A percentile compares a stretch with the other conserved stretches of the same genome.
Evolutionary conservation across 2,113 vertebrate species (phyloP).

Genomic region (Sorex fumeus): DNA sequence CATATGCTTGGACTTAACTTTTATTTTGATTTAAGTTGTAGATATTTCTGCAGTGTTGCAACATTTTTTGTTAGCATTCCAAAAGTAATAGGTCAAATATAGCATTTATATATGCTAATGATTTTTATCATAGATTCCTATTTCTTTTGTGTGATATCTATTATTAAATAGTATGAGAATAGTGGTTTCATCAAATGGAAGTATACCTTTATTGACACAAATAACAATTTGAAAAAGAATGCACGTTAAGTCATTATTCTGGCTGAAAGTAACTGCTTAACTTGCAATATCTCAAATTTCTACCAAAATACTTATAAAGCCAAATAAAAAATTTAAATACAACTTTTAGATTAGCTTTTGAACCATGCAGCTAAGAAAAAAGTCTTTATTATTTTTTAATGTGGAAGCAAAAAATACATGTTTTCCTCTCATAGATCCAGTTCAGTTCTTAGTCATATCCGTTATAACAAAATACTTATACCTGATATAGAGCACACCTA

Average conservation of each 20-base stretch:
- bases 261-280: background rate
- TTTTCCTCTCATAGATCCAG: background rate
- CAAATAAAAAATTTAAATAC: background rate
- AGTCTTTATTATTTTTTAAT: background rate
- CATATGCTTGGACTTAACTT: background rate
- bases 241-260: background rate
- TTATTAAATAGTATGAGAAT: background rate
- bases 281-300: slow-evolving; percentile 28
- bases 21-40: slow-evolving; percentile 11
- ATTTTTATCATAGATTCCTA: background rate
- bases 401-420: background rate
- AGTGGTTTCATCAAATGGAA: background rate
- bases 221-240: slow-evolving; percentile 10
- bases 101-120: background rate
- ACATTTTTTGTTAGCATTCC: slow-evolving; percentile 27
- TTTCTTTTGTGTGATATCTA: background rate
- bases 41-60: background rate
- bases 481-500: background rate
- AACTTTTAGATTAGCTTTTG: background rate
- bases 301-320: slow-evolving; percentile 8
- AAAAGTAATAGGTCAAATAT: background rate
- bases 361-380: background rate
- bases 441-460: background rate
- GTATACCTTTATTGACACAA: background rate
- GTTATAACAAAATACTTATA: background rate